Evolutionary conservation across 2,113 vertebrate genomes (phyloP).

Genomic region (Eulemur macaco): DNA sequence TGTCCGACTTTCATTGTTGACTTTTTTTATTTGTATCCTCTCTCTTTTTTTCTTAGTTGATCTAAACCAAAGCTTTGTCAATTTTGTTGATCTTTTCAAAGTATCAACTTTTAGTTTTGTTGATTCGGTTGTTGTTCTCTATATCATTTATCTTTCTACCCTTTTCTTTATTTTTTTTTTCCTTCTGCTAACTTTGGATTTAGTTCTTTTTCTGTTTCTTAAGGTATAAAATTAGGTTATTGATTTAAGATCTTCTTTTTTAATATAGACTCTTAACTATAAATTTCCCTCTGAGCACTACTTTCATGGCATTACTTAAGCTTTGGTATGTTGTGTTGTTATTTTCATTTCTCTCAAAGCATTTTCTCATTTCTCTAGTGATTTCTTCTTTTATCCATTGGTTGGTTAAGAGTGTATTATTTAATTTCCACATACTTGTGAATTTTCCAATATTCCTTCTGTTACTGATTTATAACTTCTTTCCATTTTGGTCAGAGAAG

Average conservation of each 20-base stretch:
- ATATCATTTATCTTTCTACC: not conserved
- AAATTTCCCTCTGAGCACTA: not conserved
- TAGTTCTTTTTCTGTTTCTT: slow-evolving; percentile 37
- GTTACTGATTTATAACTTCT: not conserved
- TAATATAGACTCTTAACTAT: not conserved
- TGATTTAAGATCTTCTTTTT: not conserved
- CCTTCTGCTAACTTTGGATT: not conserved
- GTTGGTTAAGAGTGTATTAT: not conserved
- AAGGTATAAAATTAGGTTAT: not conserved
- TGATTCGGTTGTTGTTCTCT: not conserved
- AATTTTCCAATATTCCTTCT: not conserved
- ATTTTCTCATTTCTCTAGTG: not conserved
- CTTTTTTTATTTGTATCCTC: not conserved
- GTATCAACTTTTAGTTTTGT: not conserved
- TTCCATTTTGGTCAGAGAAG: not conserved
- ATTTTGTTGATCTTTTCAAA: not conserved
- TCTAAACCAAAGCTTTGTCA: not conserved
- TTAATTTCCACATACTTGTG: not conserved
- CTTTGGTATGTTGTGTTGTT: not conserved
- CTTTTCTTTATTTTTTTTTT: not conserved
- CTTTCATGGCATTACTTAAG: not conserved
- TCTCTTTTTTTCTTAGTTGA: not conserved
- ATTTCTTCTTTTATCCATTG: not conserved
- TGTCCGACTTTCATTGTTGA: not conserved
- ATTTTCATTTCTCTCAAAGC: not conserved